Base-by-base conservation (phyloP, 2,797 vertebrate genomes). In the Pempheris klunzingeri region DNA sequence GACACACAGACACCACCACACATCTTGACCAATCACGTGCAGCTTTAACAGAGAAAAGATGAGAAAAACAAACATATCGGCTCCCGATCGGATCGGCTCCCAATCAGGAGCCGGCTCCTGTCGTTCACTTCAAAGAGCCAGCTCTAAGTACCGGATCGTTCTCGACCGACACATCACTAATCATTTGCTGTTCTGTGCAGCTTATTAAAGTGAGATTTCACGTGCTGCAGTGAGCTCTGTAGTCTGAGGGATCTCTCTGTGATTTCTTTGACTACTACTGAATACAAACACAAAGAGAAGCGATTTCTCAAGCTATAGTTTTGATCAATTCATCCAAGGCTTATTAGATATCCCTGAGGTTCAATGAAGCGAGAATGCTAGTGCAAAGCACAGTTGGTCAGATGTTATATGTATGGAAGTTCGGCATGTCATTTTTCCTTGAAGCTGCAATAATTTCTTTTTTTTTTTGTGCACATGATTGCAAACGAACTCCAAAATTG, bases 161-260 rank as follows among this genome's bases (percentile, higher is more conserved):
- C n/a, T n/a, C n/a, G n/a, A n/a, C n/a, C n/a, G n/a, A n/a, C n/a
- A n/a, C n/a, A n/a, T n/a, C 68, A 72, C 38, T 57, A 50, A 85
- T 77, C 77, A 46, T 65, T 77, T 78, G 52, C 70, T 47, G 22
- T 32, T 76, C 22, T 13, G 24, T 53, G 30, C 46, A 57, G 58
- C 61, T 82, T 89, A 78, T 82, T 81, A 79, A 79, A 74, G 28
- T 59, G 61, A 34, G 71, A 47, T 61, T 77, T 54, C 59, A 7
- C n/a, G 26, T 1, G 20, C 47, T 57, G 20, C 49, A 62, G 18
- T 22, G 62, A 68, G 36, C 68, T 7, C 38, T 43, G 53, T 34
- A 47, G 74, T 79, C 65, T 4, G 44, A 63, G 55, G 11, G 10
- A 38, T 66, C 46, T 54, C 10, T 49, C 30, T 1, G 7, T 49